Evolutionary conservation across 2,888 invertebrate species (phyloP), one percentile per base, ranked within the genome.

Genomic region (Terebella lapidaria): DNA sequence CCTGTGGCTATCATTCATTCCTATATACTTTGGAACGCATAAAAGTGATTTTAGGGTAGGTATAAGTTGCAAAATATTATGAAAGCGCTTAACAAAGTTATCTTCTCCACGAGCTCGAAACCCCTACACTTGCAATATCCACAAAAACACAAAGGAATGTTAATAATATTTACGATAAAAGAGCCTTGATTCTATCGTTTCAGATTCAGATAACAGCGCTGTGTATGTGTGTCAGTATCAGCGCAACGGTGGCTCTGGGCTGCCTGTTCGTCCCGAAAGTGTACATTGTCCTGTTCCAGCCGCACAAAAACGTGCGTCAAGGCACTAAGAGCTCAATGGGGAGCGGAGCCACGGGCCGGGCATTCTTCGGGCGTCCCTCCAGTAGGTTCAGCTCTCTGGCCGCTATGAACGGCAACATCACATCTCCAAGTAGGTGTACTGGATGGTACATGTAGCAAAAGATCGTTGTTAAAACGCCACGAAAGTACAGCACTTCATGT

Each of bases 161-260:
- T n/a, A n/a, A n/a, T n/a, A n/a, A n/a, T n/a, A n/a, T n/a, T n/a
- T n/a, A n/a, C n/a, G n/a, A n/a, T n/a, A n/a, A n/a, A n/a, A n/a
- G n/a, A n/a, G n/a, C n/a, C n/a, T n/a, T n/a, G n/a, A n/a, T n/a
- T 22, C n/a, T 56, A 26, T 30, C 35, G 26, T 54, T 61, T 57
- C 83, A 90, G 89, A 86, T 87, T 56, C 87, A 88, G 80, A 86
- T 86, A 56, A 87, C 87, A 15, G 87, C 88, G 0, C 78, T 89
- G 27, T 87, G 87, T 77, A 85, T 89, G 70, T 86, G 87, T 45
- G 86, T 88, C 52, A 87, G 86, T 68, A 83, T 88, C 73, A 87
- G 86, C 70, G 87, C 88, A 46, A 86, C 87, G 1, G 88, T 87
- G 25, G 86, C 87, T 10, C 81, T 89, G 51, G 85, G 86, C 56